phyloP scores from a whole-genome alignment of 2,113 vertebrate species.

The Corythornis vintsioides region DNA sequence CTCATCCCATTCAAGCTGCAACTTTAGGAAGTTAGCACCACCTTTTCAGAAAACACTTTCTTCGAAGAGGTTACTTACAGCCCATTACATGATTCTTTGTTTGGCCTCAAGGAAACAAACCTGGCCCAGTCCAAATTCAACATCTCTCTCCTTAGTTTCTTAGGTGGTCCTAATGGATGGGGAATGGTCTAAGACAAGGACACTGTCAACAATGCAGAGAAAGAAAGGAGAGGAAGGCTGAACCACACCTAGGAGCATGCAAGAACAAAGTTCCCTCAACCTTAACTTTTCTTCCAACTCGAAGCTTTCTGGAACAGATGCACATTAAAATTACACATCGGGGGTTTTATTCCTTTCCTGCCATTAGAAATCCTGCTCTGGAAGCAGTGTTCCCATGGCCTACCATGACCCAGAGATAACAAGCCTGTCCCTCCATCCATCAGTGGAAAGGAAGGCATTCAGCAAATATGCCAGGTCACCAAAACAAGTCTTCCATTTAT shows the following conservation, averaged over 20 bases:
- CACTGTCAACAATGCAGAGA: neutral
- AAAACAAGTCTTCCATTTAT: neutral
- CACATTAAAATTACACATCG: neutral
- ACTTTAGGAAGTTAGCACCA: neutral
- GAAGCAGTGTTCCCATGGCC: neutral
- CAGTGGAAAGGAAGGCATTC: neutral
- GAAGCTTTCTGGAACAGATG: neutral
- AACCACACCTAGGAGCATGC: neutral
- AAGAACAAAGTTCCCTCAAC: neutral
- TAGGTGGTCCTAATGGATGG: neutral
- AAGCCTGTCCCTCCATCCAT: neutral
- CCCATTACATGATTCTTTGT: neutral
- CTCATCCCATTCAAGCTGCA: fast-evolving
- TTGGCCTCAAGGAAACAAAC: neutral
- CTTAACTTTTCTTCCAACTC: neutral
- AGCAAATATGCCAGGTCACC: fast-evolving
- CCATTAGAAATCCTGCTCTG: neutral
- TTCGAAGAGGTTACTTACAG: neutral
- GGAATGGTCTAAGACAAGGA: neutral
- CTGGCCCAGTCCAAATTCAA: neutral
- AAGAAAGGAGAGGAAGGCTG: neutral
- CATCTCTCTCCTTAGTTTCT: neutral
- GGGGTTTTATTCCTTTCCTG: neutral
- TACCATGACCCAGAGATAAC: neutral
- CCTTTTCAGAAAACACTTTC: neutral